Evolutionary conservation across 2,888 invertebrate genomes (phyloP).

Genomic region (Operophtera brumata): DNA sequence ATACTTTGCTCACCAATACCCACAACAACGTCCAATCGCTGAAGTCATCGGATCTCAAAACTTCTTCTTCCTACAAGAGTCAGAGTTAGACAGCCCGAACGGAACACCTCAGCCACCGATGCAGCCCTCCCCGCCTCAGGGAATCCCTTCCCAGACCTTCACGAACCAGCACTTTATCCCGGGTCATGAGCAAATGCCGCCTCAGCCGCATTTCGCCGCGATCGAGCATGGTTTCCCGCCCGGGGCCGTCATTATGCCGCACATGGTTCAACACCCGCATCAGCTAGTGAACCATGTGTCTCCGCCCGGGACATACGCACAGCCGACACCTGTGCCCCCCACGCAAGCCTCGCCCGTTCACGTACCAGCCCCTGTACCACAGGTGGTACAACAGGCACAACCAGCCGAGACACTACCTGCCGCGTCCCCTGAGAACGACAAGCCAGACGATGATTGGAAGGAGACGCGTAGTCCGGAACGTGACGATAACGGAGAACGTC

Average conservation of each 20-base stretch:
- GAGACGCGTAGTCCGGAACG: constrained; percentile 63
- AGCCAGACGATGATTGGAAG: constrained; percentile 57
- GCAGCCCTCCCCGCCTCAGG: constrained; percentile 66
- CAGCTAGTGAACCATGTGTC: constrained; percentile 30
- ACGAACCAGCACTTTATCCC: constrained; percentile 89
- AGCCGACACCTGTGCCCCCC: constrained; percentile 73
- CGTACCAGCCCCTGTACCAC: constrained; percentile 44
- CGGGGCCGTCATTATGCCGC: constrained; percentile 60
- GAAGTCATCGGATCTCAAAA: constrained; percentile 89
- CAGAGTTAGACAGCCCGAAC: constrained; percentile 90
- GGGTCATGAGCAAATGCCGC: constrained; percentile 79
- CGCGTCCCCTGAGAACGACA: constrained; percentile 47
- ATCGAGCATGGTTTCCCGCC: constrained; percentile 70
- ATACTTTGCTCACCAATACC: constrained; percentile 82
- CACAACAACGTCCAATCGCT: constrained; percentile 83
- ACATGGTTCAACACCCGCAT: constrained; percentile 24
- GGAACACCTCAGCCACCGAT: constrained; percentile 74
- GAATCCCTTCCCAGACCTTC: constrained; percentile 90
- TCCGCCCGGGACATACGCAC: constrained; percentile 64
- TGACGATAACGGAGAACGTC: constrained; percentile 58
- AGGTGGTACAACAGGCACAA: constrained; percentile 4
- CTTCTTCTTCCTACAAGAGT: constrained; percentile 93
- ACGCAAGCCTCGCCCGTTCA: constrained; percentile 37
- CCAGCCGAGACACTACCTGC: constrained; percentile 24
- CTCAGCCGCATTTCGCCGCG: constrained; percentile 75